Base-by-base conservation (phyloP, 2,113 vertebrate species). In the Elephantulus edwardii region DNA sequence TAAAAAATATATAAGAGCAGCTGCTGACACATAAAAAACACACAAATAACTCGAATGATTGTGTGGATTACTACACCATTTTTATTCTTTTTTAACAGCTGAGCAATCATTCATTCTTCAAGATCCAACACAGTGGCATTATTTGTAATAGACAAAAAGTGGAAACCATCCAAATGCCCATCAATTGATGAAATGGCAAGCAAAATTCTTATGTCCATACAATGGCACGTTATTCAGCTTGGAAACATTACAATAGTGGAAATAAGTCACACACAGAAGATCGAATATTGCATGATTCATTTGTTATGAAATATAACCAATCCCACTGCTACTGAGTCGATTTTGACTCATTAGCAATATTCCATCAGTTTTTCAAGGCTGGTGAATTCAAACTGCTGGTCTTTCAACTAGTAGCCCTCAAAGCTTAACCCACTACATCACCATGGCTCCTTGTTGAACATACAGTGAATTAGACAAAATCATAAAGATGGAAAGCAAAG, bases 41-140 rank as follows among this genome's bases (percentile, higher is more conserved):
- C 58, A 88, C 70, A 71, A 80, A 38, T 38, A 46, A 46, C 52
- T 58, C 68, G 17, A 28, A 17, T 46, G 50, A 56, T 71, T 80
- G 35, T 24, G 40, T 71, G 24, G 17, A 71, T 56, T 58, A 46
- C 16, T 70, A n/a, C 13, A 46, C 33, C 26, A 58, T 46, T 88
- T 72, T 88, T 58, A 14, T 48, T 88, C 33, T 58, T 79, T 40
- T 80, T 88, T 58, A 71, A 71, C 33, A 71, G 64, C 13, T 56
- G 22, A 88, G 48, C 60, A 88, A 68, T 88, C 58, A 71, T 71
- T 80, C 33, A 58, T 38, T 71, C 62, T 78, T n/a, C 50, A 79
- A 70, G 50, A 71, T 88, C 40, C 42, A 64, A 22, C n/a, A 42
- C 13, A 52, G n/a, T 13, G 77, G n/a, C 4, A 20, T 89, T 81